A percentile compares a stretch with the other conserved stretches of the same genome.
phyloP scores from a whole-genome alignment of 1,140 invertebrate species.

The Atta texana region DNA sequence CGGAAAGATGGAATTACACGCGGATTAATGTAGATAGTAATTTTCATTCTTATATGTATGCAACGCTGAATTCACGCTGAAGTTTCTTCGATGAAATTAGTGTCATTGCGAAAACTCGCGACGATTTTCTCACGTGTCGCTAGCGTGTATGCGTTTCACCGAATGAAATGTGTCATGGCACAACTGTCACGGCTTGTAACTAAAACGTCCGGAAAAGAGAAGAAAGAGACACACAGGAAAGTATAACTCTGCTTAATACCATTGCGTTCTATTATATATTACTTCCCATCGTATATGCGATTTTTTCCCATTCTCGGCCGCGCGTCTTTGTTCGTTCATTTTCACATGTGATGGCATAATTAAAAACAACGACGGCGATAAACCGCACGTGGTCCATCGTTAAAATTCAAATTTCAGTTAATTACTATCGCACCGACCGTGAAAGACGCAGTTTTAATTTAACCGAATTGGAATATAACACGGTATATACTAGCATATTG shows the following conservation, averaged over 20 bases:
- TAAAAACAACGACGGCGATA: slow-evolving; percentile 49
- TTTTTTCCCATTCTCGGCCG: background rate
- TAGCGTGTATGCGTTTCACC: background rate
- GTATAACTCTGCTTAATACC: background rate
- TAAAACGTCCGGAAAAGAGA: background rate
- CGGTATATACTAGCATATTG: background rate
- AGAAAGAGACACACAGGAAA: background rate
- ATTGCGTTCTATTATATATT: background rate
- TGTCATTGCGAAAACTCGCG: background rate
- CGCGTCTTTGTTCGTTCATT: slow-evolving; percentile 12
- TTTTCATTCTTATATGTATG: slow-evolving; percentile 23
- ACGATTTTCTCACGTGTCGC: background rate
- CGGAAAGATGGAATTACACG: slow-evolving; percentile 24
- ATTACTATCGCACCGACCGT: slow-evolving; percentile 15
- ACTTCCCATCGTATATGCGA: background rate
- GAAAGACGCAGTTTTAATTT: slow-evolving; percentile 47
- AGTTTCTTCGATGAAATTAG: slow-evolving; percentile 24
- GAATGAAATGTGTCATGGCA: slow-evolving; percentile 5
- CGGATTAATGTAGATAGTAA: slow-evolving; percentile 37
- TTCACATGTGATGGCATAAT: slow-evolving; percentile 33
- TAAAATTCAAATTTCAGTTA: slow-evolving; percentile 61
- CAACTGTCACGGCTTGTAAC: background rate
- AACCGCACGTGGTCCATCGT: slow-evolving; percentile 28
- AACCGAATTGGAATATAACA: background rate
- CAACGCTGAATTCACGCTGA: slow-evolving; percentile 16